These are phyloP conservation scores for Drosophila gunungcola DNA, from an alignment of 1,140 invertebrate genomes.

Conservation along the genomic window DNA sequence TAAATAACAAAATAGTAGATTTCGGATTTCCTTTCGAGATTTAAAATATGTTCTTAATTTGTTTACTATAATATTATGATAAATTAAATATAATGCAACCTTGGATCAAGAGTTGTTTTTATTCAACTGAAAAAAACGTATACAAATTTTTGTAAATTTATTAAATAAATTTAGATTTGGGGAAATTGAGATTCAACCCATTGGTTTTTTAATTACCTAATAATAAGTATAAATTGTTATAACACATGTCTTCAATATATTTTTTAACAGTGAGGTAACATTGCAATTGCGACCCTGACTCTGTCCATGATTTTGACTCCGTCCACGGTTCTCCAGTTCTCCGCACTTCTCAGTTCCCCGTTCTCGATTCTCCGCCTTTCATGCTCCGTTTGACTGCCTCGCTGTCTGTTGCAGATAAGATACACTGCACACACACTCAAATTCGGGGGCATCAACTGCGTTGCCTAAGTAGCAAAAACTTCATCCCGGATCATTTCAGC, in stretches of 20 bases:
- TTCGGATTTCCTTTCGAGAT: too few species aligned
- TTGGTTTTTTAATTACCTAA: too few species aligned
- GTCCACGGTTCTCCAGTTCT: not conserved
- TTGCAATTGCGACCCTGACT: conserved; percentile 54
- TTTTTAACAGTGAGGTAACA: conserved; percentile 7
- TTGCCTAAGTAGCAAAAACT: conserved; percentile 73
- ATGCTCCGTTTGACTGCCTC: conserved; percentile 53
- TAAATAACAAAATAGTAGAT: too few species aligned
- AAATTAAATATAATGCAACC: too few species aligned
- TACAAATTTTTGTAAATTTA: too few species aligned
- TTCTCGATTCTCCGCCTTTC: conserved; percentile 1
- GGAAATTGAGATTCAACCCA: too few species aligned
- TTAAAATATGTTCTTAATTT: too few species aligned
- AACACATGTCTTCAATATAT: not conserved
- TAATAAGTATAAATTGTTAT: not conserved
- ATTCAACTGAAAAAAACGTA: too few species aligned
- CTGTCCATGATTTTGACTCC: conserved; percentile 21
- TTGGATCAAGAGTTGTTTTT: too few species aligned
- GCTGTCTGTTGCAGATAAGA: conserved; percentile 74
- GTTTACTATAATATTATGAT: too few species aligned
- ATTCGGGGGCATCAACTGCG: conserved; percentile 25
- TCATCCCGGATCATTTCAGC: conserved; percentile 71
- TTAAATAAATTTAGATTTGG: too few species aligned
- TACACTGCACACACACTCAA: conserved; percentile 15
- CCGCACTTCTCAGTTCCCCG: not conserved